Evolutionary conservation across 2,797 vertebrate genomes (phyloP).

Genomic region (Schizopygopsis malacanthus): DNA sequence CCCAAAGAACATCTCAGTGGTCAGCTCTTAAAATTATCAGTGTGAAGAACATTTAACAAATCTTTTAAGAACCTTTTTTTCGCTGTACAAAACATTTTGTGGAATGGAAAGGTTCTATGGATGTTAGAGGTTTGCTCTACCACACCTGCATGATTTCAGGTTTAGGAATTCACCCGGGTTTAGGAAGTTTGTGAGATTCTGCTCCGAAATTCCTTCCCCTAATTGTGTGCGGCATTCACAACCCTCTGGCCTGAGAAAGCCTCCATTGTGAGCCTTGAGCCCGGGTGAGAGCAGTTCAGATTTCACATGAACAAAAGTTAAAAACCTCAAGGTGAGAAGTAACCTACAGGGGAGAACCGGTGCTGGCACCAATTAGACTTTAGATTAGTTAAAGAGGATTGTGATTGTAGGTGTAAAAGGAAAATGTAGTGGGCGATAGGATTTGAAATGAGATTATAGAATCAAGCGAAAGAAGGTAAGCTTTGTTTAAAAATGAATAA

Average conservation of each 20-base stretch:
- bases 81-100: not conserved
- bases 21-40: not conserved
- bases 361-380: conserved; percentile 76
- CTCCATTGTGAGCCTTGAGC: conserved; percentile 50
- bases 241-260: conserved; percentile 58
- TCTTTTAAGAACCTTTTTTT: not conserved
- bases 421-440: conserved; percentile 79
- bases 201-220: conserved; percentile 75
- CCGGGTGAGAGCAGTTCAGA: conserved; percentile 30
- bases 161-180: conserved; percentile 57
- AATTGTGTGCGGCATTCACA: conserved; percentile 73
- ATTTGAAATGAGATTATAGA: conserved; percentile 84
- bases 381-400: conserved; percentile 85
- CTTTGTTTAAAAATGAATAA: conserved; percentile 79
- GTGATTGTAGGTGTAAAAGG: conserved; percentile 76
- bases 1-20: not conserved
- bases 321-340: conserved; percentile 32
- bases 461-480: conserved; percentile 74
- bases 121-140: not conserved
- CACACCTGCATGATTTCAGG: conserved; percentile 17
- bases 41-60: not conserved
- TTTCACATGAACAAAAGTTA: conserved; percentile 54
- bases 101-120: not conserved
- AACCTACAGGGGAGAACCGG: conserved; percentile 48
- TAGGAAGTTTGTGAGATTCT: conserved; percentile 70